phyloP scores from a whole-genome alignment of 1,140 invertebrate species.

The Contarinia nasturtii region DNA sequence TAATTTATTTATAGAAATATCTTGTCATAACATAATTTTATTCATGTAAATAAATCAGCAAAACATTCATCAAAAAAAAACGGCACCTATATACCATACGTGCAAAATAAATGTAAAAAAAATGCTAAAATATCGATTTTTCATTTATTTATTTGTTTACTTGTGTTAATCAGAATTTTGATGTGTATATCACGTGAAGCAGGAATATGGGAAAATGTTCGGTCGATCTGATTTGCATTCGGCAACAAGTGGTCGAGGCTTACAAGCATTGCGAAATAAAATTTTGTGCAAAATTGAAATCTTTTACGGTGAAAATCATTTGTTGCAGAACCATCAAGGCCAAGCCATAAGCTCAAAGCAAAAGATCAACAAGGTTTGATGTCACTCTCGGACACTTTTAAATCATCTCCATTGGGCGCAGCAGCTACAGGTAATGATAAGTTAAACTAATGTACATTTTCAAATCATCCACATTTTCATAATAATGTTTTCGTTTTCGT shows the following conservation, averaged over 20 bases:
- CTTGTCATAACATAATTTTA: too few species aligned
- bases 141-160: too few species aligned
- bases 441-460: too few species aligned
- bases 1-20: too few species aligned
- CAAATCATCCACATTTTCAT: too few species aligned
- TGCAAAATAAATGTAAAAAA: too few species aligned
- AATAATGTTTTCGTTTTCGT: too few species aligned
- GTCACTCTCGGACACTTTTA: constrained; percentile 16
- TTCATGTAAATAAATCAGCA: too few species aligned
- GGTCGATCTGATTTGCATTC: constrained; percentile 59
- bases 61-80: too few species aligned
- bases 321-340: constrained; percentile 31
- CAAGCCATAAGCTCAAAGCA: constrained; percentile 28
- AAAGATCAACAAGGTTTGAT: constrained; percentile 30
- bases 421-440: neutral
- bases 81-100: too few species aligned
- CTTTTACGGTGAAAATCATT: constrained; percentile 44
- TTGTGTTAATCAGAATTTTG: constrained; percentile 59
- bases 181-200: constrained; percentile 74
- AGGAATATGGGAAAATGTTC: constrained; percentile 68
- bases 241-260: constrained; percentile 34
- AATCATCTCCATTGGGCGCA: constrained; percentile 4
- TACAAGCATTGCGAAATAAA: constrained; percentile 45
- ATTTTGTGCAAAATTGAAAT: constrained; percentile 50
- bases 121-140: too few species aligned